Evolutionary conservation across 2,113 vertebrate species (phyloP), one percentile per base, ranked within the genome.

Genomic region (Pyrgilauda ruficollis): DNA sequence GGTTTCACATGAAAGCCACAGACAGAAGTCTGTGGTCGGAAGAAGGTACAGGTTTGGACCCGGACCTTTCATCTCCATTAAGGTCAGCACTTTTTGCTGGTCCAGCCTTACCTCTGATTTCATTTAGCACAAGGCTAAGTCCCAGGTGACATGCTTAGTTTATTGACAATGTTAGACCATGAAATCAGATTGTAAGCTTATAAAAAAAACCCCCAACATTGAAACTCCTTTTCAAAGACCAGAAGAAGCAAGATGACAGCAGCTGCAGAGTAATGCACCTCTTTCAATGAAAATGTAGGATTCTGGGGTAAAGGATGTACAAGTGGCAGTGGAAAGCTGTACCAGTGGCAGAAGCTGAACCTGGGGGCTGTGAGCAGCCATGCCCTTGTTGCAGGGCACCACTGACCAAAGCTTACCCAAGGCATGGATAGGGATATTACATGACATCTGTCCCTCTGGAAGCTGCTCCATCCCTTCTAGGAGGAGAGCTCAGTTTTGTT

Each of bases 261-360:
- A 77, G 33, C 80, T 95, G 84, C 76, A 74, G 72, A 66, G 18
- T 37, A 80, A 27, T 72, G 15, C 13, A 17, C 23, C 26, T 93
- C 67, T 72, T 74, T 61, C 24, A 74, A 37, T 61, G 52, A 26
- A 79, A 74, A 50, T 55, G 30, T 39, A 35, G 49, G 66, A 74
- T 85, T 19, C 58, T 64, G 50, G 64, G 41, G 33, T 67, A 56
- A 72, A 84, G 58, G 44, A 37, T 44, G 24, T 56, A 13, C 0
- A 0, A 84, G 27, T 39, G 31, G 31, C 52, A 50, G 39, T 67
- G 64, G 50, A 43, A 90, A 58, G 53, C 13, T n/a, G 61, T 89
- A 66, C 83, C 5, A 0, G 2, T 2, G 1, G 24, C 55, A 50
- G 76, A 39, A 43, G 43, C 37, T 0, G 0, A n/a, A 19, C 39